Conservation (phyloP, 2,113 vertebrate species). For the Hemibagrus wyckioides region DNA sequence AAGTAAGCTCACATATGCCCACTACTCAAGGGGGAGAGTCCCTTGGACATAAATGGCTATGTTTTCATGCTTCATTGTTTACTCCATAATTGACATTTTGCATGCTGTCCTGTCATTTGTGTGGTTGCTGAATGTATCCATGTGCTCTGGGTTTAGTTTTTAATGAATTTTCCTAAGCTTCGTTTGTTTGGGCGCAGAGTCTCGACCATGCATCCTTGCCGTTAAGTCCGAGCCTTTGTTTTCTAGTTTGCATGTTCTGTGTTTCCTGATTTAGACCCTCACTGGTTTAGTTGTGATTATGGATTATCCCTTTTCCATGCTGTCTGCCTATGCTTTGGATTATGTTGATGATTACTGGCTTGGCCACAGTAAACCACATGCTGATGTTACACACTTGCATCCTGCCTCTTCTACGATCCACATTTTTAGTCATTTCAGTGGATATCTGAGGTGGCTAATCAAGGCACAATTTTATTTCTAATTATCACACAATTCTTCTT, state of each 20-base stretch:
- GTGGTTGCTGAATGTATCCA: neutral
- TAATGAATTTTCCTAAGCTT: neutral
- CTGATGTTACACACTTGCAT: neutral
- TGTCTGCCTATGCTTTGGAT: neutral
- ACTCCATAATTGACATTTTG: neutral
- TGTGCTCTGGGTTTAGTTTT: neutral
- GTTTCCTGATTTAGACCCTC: neutral
- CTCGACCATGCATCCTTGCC: neutral
- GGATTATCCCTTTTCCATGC: neutral
- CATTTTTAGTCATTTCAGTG: neutral
- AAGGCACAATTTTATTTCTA: neutral
- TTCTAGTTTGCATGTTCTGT: neutral
- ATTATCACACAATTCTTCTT: neutral
- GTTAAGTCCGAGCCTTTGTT: neutral
- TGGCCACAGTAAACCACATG: neutral
- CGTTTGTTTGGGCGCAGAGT: neutral
- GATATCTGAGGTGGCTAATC: neutral
- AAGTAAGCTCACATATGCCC: no score
- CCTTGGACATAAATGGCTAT: neutral
- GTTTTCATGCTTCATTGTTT: neutral
- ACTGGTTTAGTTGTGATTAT: neutral
- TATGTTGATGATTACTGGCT: neutral
- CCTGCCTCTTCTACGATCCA: neutral
- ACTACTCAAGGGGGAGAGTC: no score
- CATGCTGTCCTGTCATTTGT: neutral